These are phyloP conservation scores for Lagocephalus sceleratus DNA, from an alignment of 2,797 vertebrate species.

Conservation along the genomic window DNA sequence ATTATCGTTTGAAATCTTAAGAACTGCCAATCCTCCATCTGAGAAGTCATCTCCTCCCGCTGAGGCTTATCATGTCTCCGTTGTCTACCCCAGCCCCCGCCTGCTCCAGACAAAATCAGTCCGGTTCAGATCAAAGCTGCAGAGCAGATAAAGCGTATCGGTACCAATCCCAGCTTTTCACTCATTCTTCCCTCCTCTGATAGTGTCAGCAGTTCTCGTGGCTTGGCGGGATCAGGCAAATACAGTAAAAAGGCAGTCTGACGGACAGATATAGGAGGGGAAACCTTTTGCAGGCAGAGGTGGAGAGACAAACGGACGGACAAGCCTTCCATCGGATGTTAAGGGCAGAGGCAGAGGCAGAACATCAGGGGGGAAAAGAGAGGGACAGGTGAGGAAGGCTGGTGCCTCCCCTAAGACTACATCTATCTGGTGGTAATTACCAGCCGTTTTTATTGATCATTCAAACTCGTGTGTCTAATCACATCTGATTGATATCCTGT, in stretches of 20 bases:
- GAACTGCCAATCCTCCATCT: not conserved
- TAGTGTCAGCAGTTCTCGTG: conserved; percentile 40
- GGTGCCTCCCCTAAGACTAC: conserved; percentile 11
- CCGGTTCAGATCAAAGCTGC: conserved; percentile 37
- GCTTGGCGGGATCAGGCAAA: conserved; percentile 32
- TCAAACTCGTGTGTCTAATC: conserved; percentile 32
- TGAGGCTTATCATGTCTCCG: not conserved
- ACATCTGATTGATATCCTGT: conserved; percentile 54
- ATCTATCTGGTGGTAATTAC: conserved; percentile 50
- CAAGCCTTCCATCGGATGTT: conserved; percentile 35
- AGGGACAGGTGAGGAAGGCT: not conserved
- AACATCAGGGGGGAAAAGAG: not conserved
- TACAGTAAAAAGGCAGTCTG: conserved; percentile 39
- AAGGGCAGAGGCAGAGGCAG: conserved; percentile 15
- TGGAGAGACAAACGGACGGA: conserved; percentile 41
- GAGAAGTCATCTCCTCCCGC: not conserved
- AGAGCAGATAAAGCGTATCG: conserved; percentile 38
- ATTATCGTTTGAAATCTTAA: conserved; percentile 20
- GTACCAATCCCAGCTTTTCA: conserved; percentile 38
- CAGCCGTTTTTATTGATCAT: not conserved
- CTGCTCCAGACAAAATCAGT: conserved; percentile 29
- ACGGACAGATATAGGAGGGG: conserved; percentile 35
- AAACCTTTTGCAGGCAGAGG: conserved; percentile 29
- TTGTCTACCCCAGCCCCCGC: conserved; percentile 7
- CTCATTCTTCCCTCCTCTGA: conserved; percentile 28